phyloP scores from a whole-genome alignment of 2,797 vertebrate species.

The Moxostoma hubbsi region DNA sequence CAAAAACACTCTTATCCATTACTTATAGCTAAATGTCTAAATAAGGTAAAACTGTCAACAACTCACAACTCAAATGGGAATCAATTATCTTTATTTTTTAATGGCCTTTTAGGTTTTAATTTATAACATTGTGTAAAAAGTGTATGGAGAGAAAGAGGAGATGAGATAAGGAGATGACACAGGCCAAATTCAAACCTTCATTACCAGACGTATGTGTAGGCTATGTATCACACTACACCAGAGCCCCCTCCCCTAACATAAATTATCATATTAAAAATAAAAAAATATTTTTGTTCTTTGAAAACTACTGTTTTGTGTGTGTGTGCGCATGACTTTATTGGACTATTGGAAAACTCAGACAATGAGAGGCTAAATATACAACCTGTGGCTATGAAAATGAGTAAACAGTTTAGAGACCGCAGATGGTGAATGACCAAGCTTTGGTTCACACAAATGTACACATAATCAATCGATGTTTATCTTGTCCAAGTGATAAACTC shows the following conservation, averaged over 20 bases:
- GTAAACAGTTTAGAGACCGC: not conserved
- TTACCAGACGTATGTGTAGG: not conserved
- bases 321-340: too few relatives aligned
- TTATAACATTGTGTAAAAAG: not conserved
- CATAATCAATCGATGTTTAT: too few relatives aligned
- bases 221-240: not conserved
- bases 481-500: too few relatives aligned
- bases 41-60: not conserved
- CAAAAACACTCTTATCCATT: constrained; percentile 14
- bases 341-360: not conserved
- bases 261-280: too few relatives aligned
- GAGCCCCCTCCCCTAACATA: not conserved
- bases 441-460: not conserved
- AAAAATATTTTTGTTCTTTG: too few relatives aligned
- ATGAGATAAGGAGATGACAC: not conserved
- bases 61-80: not conserved
- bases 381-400: not conserved
- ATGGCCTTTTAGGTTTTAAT: not conserved
- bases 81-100: not conserved
- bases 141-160: not conserved
- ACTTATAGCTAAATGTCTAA: not conserved
- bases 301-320: too few relatives aligned
- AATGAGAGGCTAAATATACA: not conserved
- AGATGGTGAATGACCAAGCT: not conserved
- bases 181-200: not conserved